Evolutionary conservation across 2,797 vertebrate species (phyloP), one percentile per base, ranked within the genome.

Genomic region (Urophycis tenuis): DNA sequence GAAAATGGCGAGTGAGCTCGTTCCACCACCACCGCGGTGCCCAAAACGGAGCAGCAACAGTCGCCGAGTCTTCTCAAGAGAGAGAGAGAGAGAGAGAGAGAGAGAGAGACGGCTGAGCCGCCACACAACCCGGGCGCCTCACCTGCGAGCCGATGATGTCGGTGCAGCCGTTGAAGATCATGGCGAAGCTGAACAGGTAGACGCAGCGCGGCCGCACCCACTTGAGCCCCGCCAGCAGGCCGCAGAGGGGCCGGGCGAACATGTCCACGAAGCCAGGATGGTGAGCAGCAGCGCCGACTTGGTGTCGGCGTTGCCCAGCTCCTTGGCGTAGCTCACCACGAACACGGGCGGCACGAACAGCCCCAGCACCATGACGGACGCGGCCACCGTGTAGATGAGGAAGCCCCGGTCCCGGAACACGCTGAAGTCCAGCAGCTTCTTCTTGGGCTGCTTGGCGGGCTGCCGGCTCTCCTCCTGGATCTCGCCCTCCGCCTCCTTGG

Each of bases 311-410:
- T 95, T 91, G 0, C 93, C 93, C 86, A 97, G 80, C 89, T 95
- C 94, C 89, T 98, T 99, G 76, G 97, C 96, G 0, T 97, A 98
- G 88, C 93, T 97, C 79, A 99, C 97, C 77, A 99, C 92, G 64
- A 99, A 98, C 80, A 99, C 96, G 0, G 97, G 97, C 0, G 97
- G 97, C 77, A 98, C 96, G 12, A 99, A 99, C 75, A 99, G 93
- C 25, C 97, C 97, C 30, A 99, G 89, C 81, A 99, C 97, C 97
- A 98, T 97, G 86, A 97, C 92, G 77, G 96, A 95, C 1, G 96
- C 95, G 0, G 96, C 95, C 25, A 94, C 33, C 0, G 96, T 91
- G 80, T 99, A 99, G 82, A 98, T 93, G 71, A 96, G 3, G 77
- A 99, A 99, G 22, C 96, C 96, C 0, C 91, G 11, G 73, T 99